Evolutionary conservation across 2,113 vertebrate genomes (phyloP).

Genomic region (Tupaia tana): DNA sequence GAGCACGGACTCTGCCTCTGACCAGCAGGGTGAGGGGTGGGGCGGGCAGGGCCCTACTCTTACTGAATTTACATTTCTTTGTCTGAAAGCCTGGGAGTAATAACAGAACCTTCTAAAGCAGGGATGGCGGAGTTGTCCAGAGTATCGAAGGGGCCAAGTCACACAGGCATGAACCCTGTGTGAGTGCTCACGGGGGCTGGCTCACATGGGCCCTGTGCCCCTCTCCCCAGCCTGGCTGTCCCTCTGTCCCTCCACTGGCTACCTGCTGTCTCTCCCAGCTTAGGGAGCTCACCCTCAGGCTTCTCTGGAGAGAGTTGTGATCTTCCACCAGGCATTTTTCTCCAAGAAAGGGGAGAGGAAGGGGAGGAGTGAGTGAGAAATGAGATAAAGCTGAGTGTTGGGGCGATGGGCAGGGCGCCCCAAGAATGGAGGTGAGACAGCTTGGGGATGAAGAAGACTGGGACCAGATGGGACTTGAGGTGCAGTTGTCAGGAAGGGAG

Average conservation of each 20-base stretch:
- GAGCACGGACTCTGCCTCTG: neutral
- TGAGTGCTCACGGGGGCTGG: accelerated
- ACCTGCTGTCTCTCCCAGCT: too few relatives aligned
- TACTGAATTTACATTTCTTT: neutral
- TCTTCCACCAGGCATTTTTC: neutral
- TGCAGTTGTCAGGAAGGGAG: neutral
- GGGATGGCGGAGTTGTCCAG: neutral
- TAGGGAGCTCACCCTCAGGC: neutral
- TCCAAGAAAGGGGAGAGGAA: neutral
- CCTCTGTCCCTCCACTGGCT: accelerated
- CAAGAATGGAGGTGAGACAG: neutral
- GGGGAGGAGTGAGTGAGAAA: neutral
- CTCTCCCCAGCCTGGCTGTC: accelerated
- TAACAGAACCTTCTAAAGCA: neutral
- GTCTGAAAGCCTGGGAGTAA: neutral
- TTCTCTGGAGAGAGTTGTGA: neutral
- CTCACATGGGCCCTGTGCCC: accelerated
- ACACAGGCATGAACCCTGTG: accelerated
- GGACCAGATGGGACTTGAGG: neutral
- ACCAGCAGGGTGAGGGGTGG: neutral
- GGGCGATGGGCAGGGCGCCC: too few relatives aligned
- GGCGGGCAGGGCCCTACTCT: neutral
- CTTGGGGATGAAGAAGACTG: neutral
- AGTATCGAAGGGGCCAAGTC: neutral
- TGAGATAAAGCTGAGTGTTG: neutral